phyloP scores from a whole-genome alignment of 2,888 invertebrate species.

The Keiferia lycopersicella region DNA sequence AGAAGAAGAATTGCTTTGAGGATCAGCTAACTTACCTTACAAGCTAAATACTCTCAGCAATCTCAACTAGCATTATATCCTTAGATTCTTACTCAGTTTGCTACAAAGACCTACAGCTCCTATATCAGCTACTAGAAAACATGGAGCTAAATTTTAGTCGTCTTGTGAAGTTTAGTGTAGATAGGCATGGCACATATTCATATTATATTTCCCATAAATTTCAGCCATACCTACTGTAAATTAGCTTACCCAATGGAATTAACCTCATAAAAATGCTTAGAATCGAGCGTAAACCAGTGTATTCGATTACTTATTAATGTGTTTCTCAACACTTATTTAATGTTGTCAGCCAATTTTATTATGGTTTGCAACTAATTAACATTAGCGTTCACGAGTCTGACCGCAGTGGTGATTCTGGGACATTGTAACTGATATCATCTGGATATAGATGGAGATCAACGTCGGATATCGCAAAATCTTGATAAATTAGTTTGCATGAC shows the following conservation, averaged over 20 bases:
- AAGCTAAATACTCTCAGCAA: constrained; percentile 99
- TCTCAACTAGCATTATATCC: constrained; percentile 98
- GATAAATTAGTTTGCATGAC: not conserved
- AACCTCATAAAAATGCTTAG: constrained; percentile 39
- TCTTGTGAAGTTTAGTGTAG: too few relatives aligned
- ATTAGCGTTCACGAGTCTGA: constrained; percentile 7
- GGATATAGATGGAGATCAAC: constrained; percentile 45
- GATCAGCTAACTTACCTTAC: constrained; percentile 96
- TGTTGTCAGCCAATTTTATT: constrained; percentile 67
- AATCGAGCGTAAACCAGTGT: constrained; percentile 66
- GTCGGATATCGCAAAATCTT: constrained; percentile 8
- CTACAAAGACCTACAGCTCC: constrained; percentile 95
- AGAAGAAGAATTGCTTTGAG: constrained; percentile 99
- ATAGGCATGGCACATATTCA: too few relatives aligned
- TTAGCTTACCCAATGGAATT: not conserved
- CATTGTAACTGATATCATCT: constrained; percentile 55
- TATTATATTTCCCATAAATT: not conserved
- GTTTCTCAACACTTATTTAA: constrained; percentile 71
- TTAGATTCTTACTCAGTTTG: constrained; percentile 98
- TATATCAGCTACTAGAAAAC: too few relatives aligned
- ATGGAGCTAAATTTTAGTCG: too few relatives aligned
- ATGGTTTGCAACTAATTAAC: constrained; percentile 45
- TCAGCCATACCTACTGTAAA: constrained; percentile 23
- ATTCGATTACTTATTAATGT: constrained; percentile 78
- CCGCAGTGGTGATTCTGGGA: constrained; percentile 37